Evolutionary conservation across 2,888 invertebrate genomes (phyloP), one percentile per base, ranked within the genome.

Genomic region (Drosophila cracens): DNA sequence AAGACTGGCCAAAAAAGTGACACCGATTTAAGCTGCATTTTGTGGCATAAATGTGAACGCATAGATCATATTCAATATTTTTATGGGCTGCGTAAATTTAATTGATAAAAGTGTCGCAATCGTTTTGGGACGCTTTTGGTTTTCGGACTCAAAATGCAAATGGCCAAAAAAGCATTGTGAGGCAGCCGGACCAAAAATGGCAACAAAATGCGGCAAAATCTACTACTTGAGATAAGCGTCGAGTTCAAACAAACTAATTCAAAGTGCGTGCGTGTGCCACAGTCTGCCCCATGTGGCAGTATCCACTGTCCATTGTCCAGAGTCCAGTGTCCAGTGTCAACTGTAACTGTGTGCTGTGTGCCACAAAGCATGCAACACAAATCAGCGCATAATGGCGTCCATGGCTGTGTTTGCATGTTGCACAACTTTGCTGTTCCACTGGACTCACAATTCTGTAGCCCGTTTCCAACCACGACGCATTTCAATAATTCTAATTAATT

Each of bases 401-500:
- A 90, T 80, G 72, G 53, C 76, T 75, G 71, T 81, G 84, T 87
- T 86, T 86, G 87, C 79, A 83, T 79, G 73, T 63, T 43, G 64
- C 29, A 82, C 57, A 40, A 27, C 81, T 84, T 69, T 76, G 67
- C 63, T 36, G 65, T 34, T 27, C 57, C 71, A 71, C 43, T 43
- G 70, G 54, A 74, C 60, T 21, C 63, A 53, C 70, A 70, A n/a
- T 51, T 27, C n/a, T 51, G 80, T 34, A 61, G 48, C 43, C 62
- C 62, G 70, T 57, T 38, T 53, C 57, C 58, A 54, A 66, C 25
- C 18, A 36, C 74, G 76, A 83, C 81, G 87, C 92, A 92, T 92
- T 92, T 92, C 92, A 92, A 92, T 92, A 92, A 92, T 92, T 92
- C 92, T 92, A 92, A 92, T 92, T 92, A 92, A 92, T 92, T 92